phyloP scores from a whole-genome alignment of 2,797 vertebrate genomes.

The Halcyon badia region DNA sequence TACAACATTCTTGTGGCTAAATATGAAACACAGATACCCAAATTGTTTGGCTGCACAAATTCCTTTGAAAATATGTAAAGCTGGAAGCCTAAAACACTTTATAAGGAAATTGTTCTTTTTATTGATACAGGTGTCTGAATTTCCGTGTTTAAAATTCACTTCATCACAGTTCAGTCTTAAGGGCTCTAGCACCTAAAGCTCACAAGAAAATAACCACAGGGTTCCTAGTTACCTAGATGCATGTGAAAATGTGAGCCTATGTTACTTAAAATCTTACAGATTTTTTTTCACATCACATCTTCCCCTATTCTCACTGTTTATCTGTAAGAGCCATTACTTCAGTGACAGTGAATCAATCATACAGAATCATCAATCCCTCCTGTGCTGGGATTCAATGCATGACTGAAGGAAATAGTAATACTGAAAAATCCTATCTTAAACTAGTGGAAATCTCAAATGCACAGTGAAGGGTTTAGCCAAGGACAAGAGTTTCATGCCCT shows the following conservation, averaged over 20 bases:
- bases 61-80: background rate
- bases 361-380: background rate
- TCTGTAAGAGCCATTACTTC: background rate
- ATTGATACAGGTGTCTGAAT: background rate
- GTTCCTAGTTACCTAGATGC: background rate
- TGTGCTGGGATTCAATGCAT: fast-evolving
- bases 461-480: background rate
- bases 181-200: background rate
- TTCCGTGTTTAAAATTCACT: background rate
- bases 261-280: background rate
- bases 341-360: background rate
- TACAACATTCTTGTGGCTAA: background rate
- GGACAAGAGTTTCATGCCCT: background rate
- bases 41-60: background rate
- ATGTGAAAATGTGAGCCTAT: background rate
- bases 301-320: background rate
- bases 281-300: background rate
- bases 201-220: background rate
- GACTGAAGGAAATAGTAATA: background rate
- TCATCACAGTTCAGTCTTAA: background rate
- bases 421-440: background rate
- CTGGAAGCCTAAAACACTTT: background rate
- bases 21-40: background rate
- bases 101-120: background rate
- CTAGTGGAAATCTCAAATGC: background rate